These are phyloP conservation scores for Anoplolepis gracilipes DNA, from an alignment of 1,140 invertebrate species.

Conservation along the genomic window DNA sequence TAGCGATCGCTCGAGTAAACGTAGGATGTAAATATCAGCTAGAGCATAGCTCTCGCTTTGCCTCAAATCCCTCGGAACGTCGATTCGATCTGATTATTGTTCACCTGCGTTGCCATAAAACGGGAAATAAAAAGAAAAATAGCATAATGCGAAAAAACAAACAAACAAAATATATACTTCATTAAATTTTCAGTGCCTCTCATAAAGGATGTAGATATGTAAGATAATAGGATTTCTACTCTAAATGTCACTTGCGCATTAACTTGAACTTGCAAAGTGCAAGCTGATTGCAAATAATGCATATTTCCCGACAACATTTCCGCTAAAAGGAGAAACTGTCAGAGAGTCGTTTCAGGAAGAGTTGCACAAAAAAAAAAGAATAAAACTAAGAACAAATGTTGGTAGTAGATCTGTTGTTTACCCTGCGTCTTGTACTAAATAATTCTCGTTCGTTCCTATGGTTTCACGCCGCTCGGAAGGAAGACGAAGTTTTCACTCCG, in stretches of 20 bases:
- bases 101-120: neutral
- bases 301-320: conserved; percentile 46
- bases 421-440: conserved; percentile 53
- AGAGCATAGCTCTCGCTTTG: conserved; percentile 42
- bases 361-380: conserved; percentile 14
- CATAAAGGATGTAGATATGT: neutral
- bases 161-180: neutral
- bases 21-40: conserved; percentile 73
- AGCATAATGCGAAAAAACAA: neutral
- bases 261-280: conserved; percentile 19
- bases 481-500: conserved; percentile 49
- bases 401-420: conserved; percentile 58
- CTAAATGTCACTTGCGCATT: conserved; percentile 35
- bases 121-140: conserved; percentile 3
- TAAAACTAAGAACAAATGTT: conserved; percentile 55
- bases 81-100: conserved; percentile 49
- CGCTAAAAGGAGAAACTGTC: conserved; percentile 5
- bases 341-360: conserved; percentile 19
- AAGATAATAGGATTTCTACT: neutral
- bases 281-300: conserved; percentile 29
- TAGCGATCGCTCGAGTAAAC: conserved; percentile 64
- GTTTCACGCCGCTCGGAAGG: conserved; percentile 41
- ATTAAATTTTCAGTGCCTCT: neutral
- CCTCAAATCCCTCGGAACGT: conserved; percentile 50
- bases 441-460: conserved; percentile 54